These are phyloP conservation scores for Panagrolaimus sp. DNA, from an alignment of 1,140 invertebrate species.

Conservation along the genomic window DNA sequence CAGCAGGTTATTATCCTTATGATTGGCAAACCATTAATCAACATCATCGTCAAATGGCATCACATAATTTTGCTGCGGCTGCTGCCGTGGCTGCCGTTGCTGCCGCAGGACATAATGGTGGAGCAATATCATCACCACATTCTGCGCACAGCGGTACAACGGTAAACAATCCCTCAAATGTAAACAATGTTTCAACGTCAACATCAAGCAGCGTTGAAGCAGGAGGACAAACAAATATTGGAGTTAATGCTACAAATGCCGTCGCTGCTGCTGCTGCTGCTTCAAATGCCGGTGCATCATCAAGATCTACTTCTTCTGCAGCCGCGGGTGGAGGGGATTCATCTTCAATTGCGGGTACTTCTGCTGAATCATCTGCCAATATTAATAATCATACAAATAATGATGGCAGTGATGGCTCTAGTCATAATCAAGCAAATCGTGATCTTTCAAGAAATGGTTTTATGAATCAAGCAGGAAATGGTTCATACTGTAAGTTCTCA, in stretches of 20 bases:
- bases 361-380: background rate
- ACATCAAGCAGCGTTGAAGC: no score
- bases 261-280: constrained; percentile 3
- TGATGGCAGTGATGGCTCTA: constrained; percentile 5
- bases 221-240: no score
- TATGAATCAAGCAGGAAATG: constrained; percentile 9
- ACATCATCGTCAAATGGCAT: background rate
- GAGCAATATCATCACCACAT: no score
- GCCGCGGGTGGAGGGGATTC: background rate
- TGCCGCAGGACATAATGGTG: background rate
- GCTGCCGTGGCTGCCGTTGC: background rate
- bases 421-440: background rate
- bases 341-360: constrained; percentile 3
- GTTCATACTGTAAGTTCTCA: constrained; percentile 14
- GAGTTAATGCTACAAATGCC: background rate
- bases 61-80: constrained; percentile 4
- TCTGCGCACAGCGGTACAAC: background rate
- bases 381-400: background rate
- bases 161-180: constrained; percentile 8
- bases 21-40: constrained; percentile 6
- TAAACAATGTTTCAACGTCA: constrained; percentile 13
- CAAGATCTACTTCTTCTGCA: background rate
- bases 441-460: background rate
- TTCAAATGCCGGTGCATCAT: background rate
- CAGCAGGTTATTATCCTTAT: background rate